A percentile compares a stretch with the other conserved stretches of the same genome.
Conservation (phyloP, 2,888 invertebrate species). For the Ephialtes manifestator region DNA sequence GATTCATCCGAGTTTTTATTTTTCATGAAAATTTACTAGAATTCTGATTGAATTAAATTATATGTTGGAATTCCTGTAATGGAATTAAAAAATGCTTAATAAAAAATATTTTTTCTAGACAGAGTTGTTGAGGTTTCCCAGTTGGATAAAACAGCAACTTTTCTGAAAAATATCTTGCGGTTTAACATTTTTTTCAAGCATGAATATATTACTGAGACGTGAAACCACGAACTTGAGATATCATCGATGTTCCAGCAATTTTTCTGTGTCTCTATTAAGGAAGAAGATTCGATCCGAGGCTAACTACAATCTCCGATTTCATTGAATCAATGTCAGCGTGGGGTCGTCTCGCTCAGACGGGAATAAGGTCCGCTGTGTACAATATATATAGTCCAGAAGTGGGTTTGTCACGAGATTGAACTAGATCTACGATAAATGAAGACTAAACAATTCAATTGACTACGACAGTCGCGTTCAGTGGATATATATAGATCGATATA, state of each 20-base stretch:
- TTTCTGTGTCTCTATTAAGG: constrained; percentile 25
- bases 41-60: too few relatives aligned
- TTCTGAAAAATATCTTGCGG: constrained; percentile 6
- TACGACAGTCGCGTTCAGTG: constrained; percentile 15
- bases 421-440: constrained; percentile 65
- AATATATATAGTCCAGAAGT: constrained; percentile 26
- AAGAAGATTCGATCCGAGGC: constrained; percentile 60
- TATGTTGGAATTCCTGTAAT: too few relatives aligned
- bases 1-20: too few relatives aligned
- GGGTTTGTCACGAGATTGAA: constrained; percentile 62
- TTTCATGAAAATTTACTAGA: too few relatives aligned
- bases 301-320: constrained; percentile 69
- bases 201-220: background rate
- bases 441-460: constrained; percentile 67
- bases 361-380: constrained; percentile 33
- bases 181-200: background rate
- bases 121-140: background rate
- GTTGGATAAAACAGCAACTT: background rate
- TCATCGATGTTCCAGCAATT: background rate
- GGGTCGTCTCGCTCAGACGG: constrained; percentile 45
- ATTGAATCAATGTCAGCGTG: constrained; percentile 66
- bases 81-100: too few relatives aligned
- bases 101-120: background rate
- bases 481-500: constrained; percentile 1
- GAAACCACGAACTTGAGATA: constrained; percentile 56